Base-by-base conservation (phyloP, 2,797 vertebrate species). In the Passerculus sandwichensis region DNA sequence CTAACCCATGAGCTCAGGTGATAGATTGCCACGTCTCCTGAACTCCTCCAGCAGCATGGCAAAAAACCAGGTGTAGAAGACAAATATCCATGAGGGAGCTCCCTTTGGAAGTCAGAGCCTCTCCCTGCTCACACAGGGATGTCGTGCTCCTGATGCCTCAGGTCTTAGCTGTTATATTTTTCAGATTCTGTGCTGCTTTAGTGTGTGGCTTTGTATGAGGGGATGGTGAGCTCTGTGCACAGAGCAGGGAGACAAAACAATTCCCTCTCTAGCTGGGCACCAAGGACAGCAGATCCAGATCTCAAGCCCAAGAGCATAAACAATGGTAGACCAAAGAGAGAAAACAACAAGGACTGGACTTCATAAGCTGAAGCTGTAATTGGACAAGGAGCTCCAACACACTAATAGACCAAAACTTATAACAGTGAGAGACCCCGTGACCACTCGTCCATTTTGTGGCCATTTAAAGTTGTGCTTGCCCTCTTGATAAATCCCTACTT, bases 101-200 rank as follows among this genome's bases (percentile, higher is more conserved):
- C 5, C 1, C 59, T 14, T 1, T 8, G 4, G 1, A 7, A 34
- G 85, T 5, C 5, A 67, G 65, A 48, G 73, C 57, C 4, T 11
- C 29, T 48, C 54, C 34, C 5, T 44, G 81, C 53, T 18, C n/a
- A 19, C 32, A 0, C 15, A 12, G 13, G 42, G 56, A 12, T 14
- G 30, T 32, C 34, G 36, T 14, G 60, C 60, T 61, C 34, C 57
- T 27, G 25, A 13, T 60, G 57, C 34, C 57, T 38, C 57, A 60
- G 57, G 25, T 38, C 6, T 60, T 27, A 17, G 34, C 57, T 38
- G 13, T 60, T 60, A 1, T 60, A 13, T 38, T 60, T 57, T 60
- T 38, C 25, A 27, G 8, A 27, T 27, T 60, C 34, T 60, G 16
- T 38, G 34, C 57, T 38, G 16, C 57, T 60, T 60, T 38, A 60